phyloP scores from a whole-genome alignment of 2,797 vertebrate species.

The Eospalax fontanierii region DNA sequence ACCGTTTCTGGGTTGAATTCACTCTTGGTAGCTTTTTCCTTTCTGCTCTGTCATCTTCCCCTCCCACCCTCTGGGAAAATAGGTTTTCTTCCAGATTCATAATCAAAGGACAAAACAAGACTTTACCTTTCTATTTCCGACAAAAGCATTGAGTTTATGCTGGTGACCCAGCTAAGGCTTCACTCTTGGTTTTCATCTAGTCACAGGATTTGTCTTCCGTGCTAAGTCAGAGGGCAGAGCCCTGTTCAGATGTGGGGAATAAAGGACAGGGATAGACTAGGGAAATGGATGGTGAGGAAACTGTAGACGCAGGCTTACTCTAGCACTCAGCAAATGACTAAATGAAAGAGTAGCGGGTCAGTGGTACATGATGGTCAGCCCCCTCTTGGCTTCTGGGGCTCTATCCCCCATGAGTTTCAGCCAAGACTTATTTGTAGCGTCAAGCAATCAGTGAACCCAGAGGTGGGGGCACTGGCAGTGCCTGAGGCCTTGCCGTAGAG shows the following conservation, averaged over 20 bases:
- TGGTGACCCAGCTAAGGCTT: not conserved
- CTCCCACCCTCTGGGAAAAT: not conserved
- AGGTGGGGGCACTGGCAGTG: not conserved
- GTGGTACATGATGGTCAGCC: rapidly evolving
- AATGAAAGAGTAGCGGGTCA: not conserved
- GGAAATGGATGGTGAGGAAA: not conserved
- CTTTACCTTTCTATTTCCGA: not conserved
- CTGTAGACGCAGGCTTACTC: not conserved
- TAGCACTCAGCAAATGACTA: not conserved
- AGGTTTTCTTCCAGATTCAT: not conserved
- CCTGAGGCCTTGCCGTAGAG: not conserved
- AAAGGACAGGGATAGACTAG: not conserved
- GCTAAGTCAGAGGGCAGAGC: not conserved
- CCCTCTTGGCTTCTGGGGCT: not conserved
- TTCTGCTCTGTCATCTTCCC: no score
- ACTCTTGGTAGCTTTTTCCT: not conserved
- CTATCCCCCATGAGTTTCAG: no score
- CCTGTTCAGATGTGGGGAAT: not conserved
- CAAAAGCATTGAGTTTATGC: not conserved
- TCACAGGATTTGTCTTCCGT: not conserved
- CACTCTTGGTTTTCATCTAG: not conserved
- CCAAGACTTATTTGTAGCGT: no score
- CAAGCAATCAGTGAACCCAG: not conserved
- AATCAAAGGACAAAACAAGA: not conserved
- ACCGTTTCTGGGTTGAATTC: not conserved